Percentiles rank a stretch among this genome's conserved stretches.
phyloP scores from a whole-genome alignment of 1,140 invertebrate species.

The Conus betulinus region DNA sequence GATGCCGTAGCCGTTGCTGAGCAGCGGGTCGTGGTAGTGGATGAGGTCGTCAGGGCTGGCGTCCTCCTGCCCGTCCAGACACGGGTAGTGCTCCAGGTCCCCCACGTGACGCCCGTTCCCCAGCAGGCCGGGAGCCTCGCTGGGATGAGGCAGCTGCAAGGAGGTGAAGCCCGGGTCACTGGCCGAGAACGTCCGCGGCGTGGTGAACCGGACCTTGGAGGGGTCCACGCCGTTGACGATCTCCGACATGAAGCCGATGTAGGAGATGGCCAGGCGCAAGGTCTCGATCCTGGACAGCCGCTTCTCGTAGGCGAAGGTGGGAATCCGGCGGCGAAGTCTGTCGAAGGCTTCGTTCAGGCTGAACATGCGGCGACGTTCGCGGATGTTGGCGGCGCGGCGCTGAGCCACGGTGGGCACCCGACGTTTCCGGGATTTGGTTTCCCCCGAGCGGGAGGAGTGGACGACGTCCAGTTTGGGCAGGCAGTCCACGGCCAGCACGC shows the following conservation, averaged over 20 bases:
- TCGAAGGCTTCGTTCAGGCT: conserved; percentile 99
- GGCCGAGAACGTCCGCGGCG: not conserved
- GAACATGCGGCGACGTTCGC: conserved; percentile 96
- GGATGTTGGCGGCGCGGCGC: conserved; percentile 72
- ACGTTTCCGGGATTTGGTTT: conserved; percentile 47
- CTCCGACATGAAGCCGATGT: conserved; percentile 98
- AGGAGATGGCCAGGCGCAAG: conserved; percentile 95
- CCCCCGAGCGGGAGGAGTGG: not conserved
- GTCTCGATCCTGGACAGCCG: conserved; percentile 97
- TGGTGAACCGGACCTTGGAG: conserved; percentile 32
- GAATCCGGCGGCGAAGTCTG: conserved; percentile 80
- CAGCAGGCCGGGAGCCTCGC: not conserved
- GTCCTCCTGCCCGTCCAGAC: not conserved
- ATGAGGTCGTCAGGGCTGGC: not conserved
- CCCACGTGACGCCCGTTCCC: not conserved
- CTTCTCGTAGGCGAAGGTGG: conserved; percentile 99
- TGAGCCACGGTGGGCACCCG: conserved; percentile 63
- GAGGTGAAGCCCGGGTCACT: not conserved
- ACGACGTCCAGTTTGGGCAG: not conserved
- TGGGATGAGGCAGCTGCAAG: conserved; percentile 8
- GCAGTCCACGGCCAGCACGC: conserved; percentile 1
- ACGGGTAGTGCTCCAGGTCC: not conserved
- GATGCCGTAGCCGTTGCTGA: not conserved
- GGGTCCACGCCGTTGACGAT: conserved; percentile 78
- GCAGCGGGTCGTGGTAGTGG: not conserved